phyloP scores from a whole-genome alignment of 2,888 invertebrate species.

The Zootermopsis nevadensis region DNA sequence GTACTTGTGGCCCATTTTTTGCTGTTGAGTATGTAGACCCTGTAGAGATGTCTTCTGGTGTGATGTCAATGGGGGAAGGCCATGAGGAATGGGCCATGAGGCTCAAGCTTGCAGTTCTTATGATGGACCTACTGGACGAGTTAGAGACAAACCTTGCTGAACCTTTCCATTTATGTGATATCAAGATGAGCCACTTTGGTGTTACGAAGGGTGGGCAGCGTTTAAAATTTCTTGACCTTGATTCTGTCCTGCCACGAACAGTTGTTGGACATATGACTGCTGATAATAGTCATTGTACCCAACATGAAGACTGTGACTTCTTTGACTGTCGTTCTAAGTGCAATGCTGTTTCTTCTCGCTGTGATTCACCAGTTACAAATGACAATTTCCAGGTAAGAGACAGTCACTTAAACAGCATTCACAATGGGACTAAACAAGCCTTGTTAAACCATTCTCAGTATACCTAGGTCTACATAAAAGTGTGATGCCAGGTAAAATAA shows the following conservation, averaged over 20 bases:
- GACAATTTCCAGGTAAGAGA: constrained; percentile 69
- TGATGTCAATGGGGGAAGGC: constrained; percentile 66
- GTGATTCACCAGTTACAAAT: constrained; percentile 69
- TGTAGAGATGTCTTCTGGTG: constrained; percentile 57
- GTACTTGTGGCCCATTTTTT: constrained; percentile 75
- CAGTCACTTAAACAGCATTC: too few species aligned
- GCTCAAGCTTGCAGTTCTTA: constrained; percentile 69
- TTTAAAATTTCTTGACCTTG: constrained; percentile 73
- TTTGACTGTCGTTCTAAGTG: constrained; percentile 75
- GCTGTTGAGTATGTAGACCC: constrained; percentile 73
- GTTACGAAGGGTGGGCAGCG: constrained; percentile 65
- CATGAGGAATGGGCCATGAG: constrained; percentile 70
- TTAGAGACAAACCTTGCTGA: constrained; percentile 71
- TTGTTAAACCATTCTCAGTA: too few species aligned
- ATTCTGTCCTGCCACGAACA: constrained; percentile 71
- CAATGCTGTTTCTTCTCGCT: constrained; percentile 65
- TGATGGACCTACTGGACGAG: constrained; percentile 71
- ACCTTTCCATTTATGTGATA: constrained; percentile 75
- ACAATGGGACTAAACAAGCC: too few species aligned
- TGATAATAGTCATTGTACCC: constrained; percentile 65
- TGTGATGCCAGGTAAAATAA: too few species aligned
- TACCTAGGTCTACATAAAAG: too few species aligned
- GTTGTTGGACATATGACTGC: constrained; percentile 66
- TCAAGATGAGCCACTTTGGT: constrained; percentile 76
- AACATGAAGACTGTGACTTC: constrained; percentile 74